Evolutionary conservation across 2,888 invertebrate species (phyloP), one percentile per base, ranked within the genome.

Genomic region (Pachycephus smyrnensis): DNA sequence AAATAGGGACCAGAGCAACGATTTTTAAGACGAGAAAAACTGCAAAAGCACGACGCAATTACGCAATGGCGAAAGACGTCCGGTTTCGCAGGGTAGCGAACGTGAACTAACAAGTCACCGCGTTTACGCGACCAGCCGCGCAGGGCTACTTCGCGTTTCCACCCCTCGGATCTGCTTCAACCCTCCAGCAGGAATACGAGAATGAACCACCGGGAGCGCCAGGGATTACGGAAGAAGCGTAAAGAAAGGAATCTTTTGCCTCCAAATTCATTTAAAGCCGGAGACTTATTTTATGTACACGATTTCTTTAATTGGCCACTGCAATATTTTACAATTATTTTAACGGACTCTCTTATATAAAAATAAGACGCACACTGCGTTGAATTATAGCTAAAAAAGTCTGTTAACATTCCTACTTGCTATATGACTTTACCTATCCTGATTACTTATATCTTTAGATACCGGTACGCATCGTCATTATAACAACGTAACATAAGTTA

Each of bases 21-120:
- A 55, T 9, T 55, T 55, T 55, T 55, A 55, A 55, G 9, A 55
- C 55, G 55, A 55, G 2, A 23, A 55, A 55, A 55, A 23, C 55
- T 55, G 23, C 1, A 55, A 23, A 55, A 23, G 23, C 6, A 23
- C 55, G 9, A 55, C 15, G 23, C 6, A 23, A 2, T 23, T 55
- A 55, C 55, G 55, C 23, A 55, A 55, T 9, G 9, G 9, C 55
- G 9, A 55, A 55, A 55, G 23, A 55, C 55, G 55, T 55, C 55
- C 55, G 55, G 55, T 31, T 33, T 71, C 31, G 71, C 71, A 33
- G 71, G 71, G 12, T 31, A 33, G 71, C 71, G 71, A 71, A 71
- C 15, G 71, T 31, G 71, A 71, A 71, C 71, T 71, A 33, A 71
- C 71, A 71, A 71, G 31, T 33, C 71, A 31, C 71, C 71, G 71